Evolutionary conservation across 2,888 invertebrate species (phyloP), one percentile per base, ranked within the genome.

Genomic region (Ormyrus pomaceus): DNA sequence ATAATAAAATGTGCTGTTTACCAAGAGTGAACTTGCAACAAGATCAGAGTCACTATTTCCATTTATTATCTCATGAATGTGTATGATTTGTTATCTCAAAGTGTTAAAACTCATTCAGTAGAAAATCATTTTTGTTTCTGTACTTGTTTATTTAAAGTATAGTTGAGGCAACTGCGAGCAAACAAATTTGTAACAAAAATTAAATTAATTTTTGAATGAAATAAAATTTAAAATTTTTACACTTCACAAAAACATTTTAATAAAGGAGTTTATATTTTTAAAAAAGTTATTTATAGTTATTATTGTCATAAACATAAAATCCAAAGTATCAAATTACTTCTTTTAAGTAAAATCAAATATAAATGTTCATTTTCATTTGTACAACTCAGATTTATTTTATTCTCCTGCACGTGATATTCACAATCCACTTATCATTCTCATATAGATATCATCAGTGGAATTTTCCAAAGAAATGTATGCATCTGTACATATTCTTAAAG

Each of bases 401-500:
- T 19, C 19, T 19, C 19, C 19, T 19, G 19, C 19, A 19, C 19
- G 48, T 0, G 61, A 55, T 56, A 65, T 46, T 73, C 19, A 50
- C 9, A 73, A 65, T 64, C 61, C 8, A 19, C 19, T 73, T 73
- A 73, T 73, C 53, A 46, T 53, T n/a, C 13, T 56, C 9, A 10
- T 10, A 71, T 7, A 65, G 55, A 55, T 13, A 53, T 45, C 34
- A 45, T 19, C 11, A 50, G 50, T 74, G 74, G 74, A 74, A 74
- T 10, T 65, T 65, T 74, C 73, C 73, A 11, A 56, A 64, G 65
- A 65, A 74, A 74, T 74, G 9, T 19, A 62, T 55, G 48, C 11
- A 66, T 34, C 46, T 64, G 46, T 73, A 64, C 45, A 53, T 55
- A n/a, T 34, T 64, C 19, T 19, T 19, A 19, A 19, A 13, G 62